A percentile compares a stretch with the other conserved stretches of the same genome.
Conservation (phyloP, 2,888 invertebrate species). For the Sesia bembeciformis region DNA sequence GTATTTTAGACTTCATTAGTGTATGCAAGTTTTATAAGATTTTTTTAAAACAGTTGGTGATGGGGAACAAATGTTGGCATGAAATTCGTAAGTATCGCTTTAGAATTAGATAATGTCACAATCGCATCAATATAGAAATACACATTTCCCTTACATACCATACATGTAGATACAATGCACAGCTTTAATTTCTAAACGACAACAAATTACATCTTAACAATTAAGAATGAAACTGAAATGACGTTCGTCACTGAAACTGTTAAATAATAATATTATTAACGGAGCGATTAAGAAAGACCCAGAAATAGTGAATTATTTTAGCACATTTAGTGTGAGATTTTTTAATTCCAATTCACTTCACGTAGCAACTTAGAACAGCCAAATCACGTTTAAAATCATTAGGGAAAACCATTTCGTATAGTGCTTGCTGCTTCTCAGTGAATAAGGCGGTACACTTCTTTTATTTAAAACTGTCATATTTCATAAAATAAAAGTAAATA, state of each 20-base stretch:
- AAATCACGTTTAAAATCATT: neutral
- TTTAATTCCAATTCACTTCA: no score
- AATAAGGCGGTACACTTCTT: slow-evolving; percentile 22
- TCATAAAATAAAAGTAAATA: slow-evolving; percentile 32
- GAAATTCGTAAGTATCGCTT: slow-evolving; percentile 56
- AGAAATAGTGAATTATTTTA: no score
- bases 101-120: slow-evolving; percentile 24
- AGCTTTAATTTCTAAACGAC: neutral
- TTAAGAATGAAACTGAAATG: neutral
- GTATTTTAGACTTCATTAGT: slow-evolving; percentile 5
- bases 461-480: neutral
- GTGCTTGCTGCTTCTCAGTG: slow-evolving; percentile 18
- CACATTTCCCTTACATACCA: neutral
- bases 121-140: neutral
- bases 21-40: slow-evolving; percentile 21
- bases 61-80: slow-evolving; percentile 59
- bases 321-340: no score
- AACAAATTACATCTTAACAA: neutral
- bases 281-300: no score
- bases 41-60: slow-evolving; percentile 60
- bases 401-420: neutral
- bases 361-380: neutral
- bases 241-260: no score
- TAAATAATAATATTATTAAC: no score
- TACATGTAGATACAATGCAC: neutral